Percentiles rank a stretch among this genome's conserved stretches.
Conservation (phyloP, 2,888 invertebrate genomes). For the Dynastes maya region DNA sequence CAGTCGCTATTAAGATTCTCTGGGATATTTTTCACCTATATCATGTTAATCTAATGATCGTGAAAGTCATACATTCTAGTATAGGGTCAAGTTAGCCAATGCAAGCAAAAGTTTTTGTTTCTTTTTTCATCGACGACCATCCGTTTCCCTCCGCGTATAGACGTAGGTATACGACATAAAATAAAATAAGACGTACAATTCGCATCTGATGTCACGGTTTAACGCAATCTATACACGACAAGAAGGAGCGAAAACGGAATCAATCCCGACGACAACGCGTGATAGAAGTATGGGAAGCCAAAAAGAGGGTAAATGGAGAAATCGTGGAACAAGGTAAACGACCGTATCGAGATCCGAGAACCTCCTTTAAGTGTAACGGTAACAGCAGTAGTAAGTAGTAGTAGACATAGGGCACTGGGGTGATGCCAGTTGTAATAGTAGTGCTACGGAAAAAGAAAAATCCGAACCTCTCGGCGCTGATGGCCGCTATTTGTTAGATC, state of each 20-base stretch:
- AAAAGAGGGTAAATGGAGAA: slow-evolving; percentile 15
- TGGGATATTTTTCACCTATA: too few relatives aligned
- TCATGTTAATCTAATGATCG: too few relatives aligned
- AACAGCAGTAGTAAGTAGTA: background rate
- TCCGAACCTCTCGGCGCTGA: slow-evolving; percentile 53
- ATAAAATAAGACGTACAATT: too few relatives aligned
- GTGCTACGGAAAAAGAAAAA: slow-evolving; percentile 45
- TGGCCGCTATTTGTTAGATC: slow-evolving; percentile 59
- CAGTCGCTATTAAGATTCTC: too few relatives aligned
- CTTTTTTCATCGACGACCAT: too few relatives aligned
- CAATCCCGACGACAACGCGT: slow-evolving; percentile 10
- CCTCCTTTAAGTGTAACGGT: too few relatives aligned
- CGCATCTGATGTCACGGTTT: background rate
- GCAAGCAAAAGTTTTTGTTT: too few relatives aligned
- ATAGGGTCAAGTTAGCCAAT: too few relatives aligned
- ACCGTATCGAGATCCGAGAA: background rate
- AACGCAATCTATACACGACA: background rate
- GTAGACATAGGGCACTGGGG: background rate
- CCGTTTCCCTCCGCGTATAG: too few relatives aligned
- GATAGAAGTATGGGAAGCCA: background rate
- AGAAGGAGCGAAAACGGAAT: background rate
- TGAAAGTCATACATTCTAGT: too few relatives aligned
- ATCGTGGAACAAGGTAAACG: slow-evolving; percentile 20
- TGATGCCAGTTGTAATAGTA: slow-evolving; percentile 46
- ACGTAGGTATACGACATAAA: too few relatives aligned